Base-by-base conservation (phyloP, 2,113 vertebrate genomes). In the Penelope pileata region DNA sequence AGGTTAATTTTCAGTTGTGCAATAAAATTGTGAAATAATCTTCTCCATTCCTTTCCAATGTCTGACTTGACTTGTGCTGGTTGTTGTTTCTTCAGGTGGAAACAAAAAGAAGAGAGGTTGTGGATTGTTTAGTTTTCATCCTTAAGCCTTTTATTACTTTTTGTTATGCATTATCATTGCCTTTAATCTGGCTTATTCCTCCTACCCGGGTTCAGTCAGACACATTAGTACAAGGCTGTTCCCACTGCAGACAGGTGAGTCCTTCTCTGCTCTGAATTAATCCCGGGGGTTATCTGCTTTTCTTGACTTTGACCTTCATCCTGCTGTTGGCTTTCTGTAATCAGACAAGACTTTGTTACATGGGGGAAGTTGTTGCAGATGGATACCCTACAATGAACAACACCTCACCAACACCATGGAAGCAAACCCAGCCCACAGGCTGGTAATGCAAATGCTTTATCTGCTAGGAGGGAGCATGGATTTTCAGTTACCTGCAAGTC, bases 1-100 rank as follows among this genome's bases (percentile, higher is more conserved):
- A 81, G 5, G 11, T 93, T 84, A 59, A 54, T 94, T 96, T 95
- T 92, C 81, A 92, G 42, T 87, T 96, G 91, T 96, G 94, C 96
- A 96, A 94, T 97, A 96, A 96, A 97, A 94, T 74, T 87, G 92
- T 96, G 86, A 95, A 93, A 92, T 94, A 96, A 93, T 91, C 81
- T 78, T 93, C 88, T 70, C 67, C 26, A 23, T 91, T 94, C 48
- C 29, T 89, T 92, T 92, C 53, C 27, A 32, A 12, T 14, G 4
- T 83, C 36, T 88, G 47, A 42, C 48, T 86, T 78, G 22, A 63
- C 58, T 58, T 15, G 0, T 60, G 58, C 51, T 83, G 53, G 30
- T 77, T 86, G 4, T 77, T 76, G 7, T 93, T 93, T 76, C 53
- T 82, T 79, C 53, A n/a, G 15, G 56, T 64, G 29, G 34, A 69